phyloP scores from a whole-genome alignment of 2,888 invertebrate species.

The Drosophila fulvimacula region DNA sequence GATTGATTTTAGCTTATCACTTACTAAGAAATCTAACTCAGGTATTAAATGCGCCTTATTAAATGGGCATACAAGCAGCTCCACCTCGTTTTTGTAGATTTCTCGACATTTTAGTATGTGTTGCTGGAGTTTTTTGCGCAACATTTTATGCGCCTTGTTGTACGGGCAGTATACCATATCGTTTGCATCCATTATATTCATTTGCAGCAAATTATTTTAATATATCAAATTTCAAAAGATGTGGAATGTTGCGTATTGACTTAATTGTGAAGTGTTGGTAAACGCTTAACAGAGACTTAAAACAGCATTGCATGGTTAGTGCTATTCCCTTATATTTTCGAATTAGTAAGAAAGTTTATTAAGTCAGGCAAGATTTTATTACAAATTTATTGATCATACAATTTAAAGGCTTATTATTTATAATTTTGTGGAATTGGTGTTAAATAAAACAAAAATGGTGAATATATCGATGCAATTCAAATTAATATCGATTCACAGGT shows the following conservation, averaged over 20 bases:
- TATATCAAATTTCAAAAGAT: constrained; percentile 12
- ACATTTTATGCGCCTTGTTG: constrained; percentile 86
- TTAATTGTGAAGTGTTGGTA: constrained; percentile 20
- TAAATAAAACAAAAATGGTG: neutral
- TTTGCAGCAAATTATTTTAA: neutral
- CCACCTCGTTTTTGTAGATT: constrained; percentile 85
- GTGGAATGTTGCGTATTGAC: neutral
- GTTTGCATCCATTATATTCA: constrained; percentile 30
- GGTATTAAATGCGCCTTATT: constrained; percentile 86
- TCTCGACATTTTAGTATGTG: constrained; percentile 87
- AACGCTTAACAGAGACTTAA: constrained; percentile 1
- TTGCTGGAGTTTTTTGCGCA: constrained; percentile 86
- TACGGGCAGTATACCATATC: constrained; percentile 87
- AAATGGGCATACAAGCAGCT: constrained; percentile 86
- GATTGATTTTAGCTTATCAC: neutral
- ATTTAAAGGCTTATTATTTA: no score
- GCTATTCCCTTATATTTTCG: neutral
- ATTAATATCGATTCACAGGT: neutral
- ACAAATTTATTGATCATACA: neutral
- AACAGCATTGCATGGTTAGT: neutral
- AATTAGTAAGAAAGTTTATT: neutral
- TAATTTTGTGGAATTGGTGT: neutral
- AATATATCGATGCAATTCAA: neutral
- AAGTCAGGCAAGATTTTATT: neutral
- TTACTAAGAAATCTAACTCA: constrained; percentile 84